Conservation (phyloP, 2,888 invertebrate genomes). For the Galeopsomyia nigrocyanea region DNA sequence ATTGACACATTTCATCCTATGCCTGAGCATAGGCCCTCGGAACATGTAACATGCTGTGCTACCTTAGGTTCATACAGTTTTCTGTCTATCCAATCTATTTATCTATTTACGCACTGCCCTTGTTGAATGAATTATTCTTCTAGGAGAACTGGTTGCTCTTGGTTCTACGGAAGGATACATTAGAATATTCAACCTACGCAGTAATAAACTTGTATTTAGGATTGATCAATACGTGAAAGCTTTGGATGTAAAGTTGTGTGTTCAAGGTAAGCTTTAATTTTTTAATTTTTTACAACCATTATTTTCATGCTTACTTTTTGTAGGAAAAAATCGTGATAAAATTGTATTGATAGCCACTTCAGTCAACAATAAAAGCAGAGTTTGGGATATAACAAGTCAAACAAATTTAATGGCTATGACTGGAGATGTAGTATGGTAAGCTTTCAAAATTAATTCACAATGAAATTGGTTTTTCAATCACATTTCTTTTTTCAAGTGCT, state of each 20-base stretch:
- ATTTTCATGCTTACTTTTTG: constrained; percentile 29
- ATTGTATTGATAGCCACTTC: constrained; percentile 48
- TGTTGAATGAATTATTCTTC: constrained; percentile 4
- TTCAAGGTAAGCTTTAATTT: constrained; percentile 45
- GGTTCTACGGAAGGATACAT: constrained; percentile 58
- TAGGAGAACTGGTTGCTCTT: constrained; percentile 55
- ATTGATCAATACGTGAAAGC: constrained; percentile 53
- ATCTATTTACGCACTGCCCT: not conserved
- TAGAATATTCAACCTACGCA: constrained; percentile 53
- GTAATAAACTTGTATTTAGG: constrained; percentile 42
- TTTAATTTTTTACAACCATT: constrained; percentile 41
- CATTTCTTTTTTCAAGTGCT: constrained; percentile 49
- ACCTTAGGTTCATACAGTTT: constrained; percentile 49
- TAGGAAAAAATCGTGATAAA: constrained; percentile 40
- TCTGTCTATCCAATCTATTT: not conserved
- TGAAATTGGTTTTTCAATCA: constrained; percentile 3
- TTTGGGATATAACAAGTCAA: constrained; percentile 52
- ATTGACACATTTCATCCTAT: constrained; percentile 45
- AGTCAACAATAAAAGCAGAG: constrained; percentile 43
- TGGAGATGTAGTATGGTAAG: constrained; percentile 53
- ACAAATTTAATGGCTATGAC: constrained; percentile 34
- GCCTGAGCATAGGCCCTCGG: constrained; percentile 38
- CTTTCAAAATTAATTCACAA: constrained; percentile 8
- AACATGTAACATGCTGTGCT: constrained; percentile 54
- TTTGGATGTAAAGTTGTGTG: constrained; percentile 50